Evolutionary conservation across 2,113 vertebrate species (phyloP).

Genomic region (Microcebus murinus): DNA sequence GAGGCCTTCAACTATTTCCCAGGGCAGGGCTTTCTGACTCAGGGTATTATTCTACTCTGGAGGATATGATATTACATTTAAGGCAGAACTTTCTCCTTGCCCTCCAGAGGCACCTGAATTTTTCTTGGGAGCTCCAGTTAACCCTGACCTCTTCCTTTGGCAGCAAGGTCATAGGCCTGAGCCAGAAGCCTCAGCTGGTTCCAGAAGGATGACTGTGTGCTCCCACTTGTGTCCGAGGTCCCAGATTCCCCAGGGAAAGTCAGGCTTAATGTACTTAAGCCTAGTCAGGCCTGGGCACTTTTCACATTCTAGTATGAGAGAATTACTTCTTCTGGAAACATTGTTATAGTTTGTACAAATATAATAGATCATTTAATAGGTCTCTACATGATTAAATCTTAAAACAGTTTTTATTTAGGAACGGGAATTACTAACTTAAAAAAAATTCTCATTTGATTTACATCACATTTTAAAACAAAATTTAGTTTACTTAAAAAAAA

Average conservation of each 20-base stretch:
- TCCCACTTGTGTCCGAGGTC: background rate
- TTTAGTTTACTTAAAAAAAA: background rate
- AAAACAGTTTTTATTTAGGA: background rate
- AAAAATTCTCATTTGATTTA: background rate
- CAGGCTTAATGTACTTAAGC: background rate
- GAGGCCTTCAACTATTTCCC: background rate
- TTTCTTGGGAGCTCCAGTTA: background rate
- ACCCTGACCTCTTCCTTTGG: background rate
- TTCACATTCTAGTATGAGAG: background rate
- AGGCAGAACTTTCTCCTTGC: background rate
- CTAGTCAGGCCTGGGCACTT: background rate
- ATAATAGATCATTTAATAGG: background rate
- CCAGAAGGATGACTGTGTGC: background rate
- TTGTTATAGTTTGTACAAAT: background rate
- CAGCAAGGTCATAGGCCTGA: background rate
- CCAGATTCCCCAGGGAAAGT: background rate
- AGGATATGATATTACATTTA: background rate
- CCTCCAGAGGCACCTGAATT: background rate
- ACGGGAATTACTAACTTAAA: background rate
- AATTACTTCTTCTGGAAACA: background rate
- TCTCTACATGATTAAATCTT: background rate
- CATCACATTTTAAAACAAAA: background rate
- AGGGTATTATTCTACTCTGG: background rate
- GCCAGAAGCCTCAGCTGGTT: background rate
- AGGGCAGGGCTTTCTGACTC: background rate